Evolutionary conservation across 1,140 invertebrate species (phyloP), one percentile per base, ranked within the genome.

Genomic region (Drosophila teissieri): DNA sequence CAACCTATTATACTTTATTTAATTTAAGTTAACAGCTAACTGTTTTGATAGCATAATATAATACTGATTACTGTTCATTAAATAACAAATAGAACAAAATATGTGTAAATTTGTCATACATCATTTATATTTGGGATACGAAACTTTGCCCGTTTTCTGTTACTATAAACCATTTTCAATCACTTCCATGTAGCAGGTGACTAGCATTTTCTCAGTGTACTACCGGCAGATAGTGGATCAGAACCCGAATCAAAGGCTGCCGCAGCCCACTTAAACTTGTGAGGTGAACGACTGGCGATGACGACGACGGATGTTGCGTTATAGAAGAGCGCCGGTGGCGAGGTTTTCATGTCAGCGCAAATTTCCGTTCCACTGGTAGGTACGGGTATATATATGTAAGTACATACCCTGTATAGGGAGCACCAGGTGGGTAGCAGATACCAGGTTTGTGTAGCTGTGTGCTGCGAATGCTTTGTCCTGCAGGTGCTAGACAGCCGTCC

Each of bases 311-410:
- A 86, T 82, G 82, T 82, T 88, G 79, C 72, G 76, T 88, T 75
- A 82, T 76, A 86, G 55, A 73, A 34, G 55, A 77, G 70, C 61
- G 83, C 83, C 83, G 63, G 42, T 62, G 79, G 83, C 83, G 58
- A 86, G 75, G 83, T 77, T 86, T 86, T 83, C 70, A 88, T 86
- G 83, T 83, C 83, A 86, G 83, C 83, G 83, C 64, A 80, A 88
- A 88, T 86, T 86, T 86, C 83, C 83, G 83, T 86, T 86, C 68
- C 58, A 51, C 36, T 67, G 75, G 75, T 83, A 79, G 34, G 19
- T 39, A 37, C 11, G 19, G 19, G 1, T 19, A 19, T 19, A 19
- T 19, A 24, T 24, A 4, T 24, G 4, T 4, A 24, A 0, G 24
- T 24, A 3, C 1, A 14, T 31, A 31, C 27, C 36, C 36, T 14